These are phyloP conservation scores for Bettongia penicillata DNA, from an alignment of 2,113 vertebrate genomes.

Conservation along the genomic window DNA sequence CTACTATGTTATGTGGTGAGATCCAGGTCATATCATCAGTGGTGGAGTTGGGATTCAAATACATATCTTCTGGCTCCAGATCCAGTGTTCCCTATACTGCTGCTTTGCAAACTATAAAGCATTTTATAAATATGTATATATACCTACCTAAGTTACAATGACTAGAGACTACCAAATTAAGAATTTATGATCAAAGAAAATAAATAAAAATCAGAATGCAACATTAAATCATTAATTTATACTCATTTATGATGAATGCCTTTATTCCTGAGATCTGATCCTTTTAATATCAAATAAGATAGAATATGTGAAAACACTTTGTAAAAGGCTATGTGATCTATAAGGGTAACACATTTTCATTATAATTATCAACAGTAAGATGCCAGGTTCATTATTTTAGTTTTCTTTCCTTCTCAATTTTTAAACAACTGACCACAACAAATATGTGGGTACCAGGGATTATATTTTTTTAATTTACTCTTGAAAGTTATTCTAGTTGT, in stretches of 20 bases:
- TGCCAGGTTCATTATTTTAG: not conserved
- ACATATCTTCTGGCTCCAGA: not conserved
- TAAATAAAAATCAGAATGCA: not conserved
- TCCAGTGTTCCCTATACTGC: not conserved
- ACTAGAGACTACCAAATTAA: not conserved
- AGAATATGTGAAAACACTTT: not conserved
- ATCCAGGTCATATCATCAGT: not conserved
- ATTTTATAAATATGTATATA: not conserved
- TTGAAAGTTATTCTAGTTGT: slow-evolving; percentile 8
- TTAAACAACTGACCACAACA: slow-evolving; percentile 4
- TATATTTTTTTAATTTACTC: slow-evolving; percentile 9
- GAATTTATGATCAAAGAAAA: not conserved
- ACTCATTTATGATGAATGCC: not conserved
- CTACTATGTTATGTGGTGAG: not conserved
- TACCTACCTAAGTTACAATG: not conserved
- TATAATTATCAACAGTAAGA: not conserved
- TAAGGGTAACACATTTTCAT: not conserved
- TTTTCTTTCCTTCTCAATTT: not conserved
- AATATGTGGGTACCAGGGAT: not conserved
- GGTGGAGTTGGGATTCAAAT: not conserved
- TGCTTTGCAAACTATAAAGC: not conserved
- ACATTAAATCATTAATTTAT: not conserved
- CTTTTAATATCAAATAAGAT: not conserved
- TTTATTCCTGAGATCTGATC: not conserved
- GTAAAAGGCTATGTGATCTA: not conserved